Conservation (phyloP, 2,797 vertebrate species). For the Darevskia mixta region DNA sequence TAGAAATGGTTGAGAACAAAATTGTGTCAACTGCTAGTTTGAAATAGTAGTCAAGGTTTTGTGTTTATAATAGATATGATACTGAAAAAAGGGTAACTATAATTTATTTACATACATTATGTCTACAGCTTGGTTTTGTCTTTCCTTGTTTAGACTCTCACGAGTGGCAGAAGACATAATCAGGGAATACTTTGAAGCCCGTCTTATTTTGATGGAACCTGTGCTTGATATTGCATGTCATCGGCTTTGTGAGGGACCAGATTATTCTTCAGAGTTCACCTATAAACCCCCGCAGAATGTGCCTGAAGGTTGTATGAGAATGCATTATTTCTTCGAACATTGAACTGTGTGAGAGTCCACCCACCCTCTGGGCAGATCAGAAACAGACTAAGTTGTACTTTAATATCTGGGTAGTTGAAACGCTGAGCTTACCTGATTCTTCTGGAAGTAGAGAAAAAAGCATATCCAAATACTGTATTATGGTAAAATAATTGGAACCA, state of each 20-base stretch:
- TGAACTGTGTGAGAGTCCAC: neutral
- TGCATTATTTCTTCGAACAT: neutral
- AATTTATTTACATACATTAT: neutral
- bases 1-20: neutral
- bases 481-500: neutral
- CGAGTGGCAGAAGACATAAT: conserved; percentile 93
- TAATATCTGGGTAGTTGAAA: neutral
- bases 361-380: neutral
- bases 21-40: neutral
- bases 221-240: conserved; percentile 95
- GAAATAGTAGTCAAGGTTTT: neutral
- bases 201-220: conserved; percentile 89
- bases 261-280: conserved; percentile 92
- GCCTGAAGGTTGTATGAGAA: conserved; percentile 84
- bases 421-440: neutral
- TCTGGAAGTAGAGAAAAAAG: neutral
- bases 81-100: neutral
- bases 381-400: neutral
- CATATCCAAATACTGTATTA: neutral
- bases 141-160: conserved; percentile 81
- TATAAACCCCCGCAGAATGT: conserved; percentile 89
- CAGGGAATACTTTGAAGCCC: conserved; percentile 91
- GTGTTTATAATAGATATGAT: neutral
- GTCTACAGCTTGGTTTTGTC: neutral
- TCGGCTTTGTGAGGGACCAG: conserved; percentile 93